Conservation (phyloP, 2,113 vertebrate species). For the Neofelis nebulosa region DNA sequence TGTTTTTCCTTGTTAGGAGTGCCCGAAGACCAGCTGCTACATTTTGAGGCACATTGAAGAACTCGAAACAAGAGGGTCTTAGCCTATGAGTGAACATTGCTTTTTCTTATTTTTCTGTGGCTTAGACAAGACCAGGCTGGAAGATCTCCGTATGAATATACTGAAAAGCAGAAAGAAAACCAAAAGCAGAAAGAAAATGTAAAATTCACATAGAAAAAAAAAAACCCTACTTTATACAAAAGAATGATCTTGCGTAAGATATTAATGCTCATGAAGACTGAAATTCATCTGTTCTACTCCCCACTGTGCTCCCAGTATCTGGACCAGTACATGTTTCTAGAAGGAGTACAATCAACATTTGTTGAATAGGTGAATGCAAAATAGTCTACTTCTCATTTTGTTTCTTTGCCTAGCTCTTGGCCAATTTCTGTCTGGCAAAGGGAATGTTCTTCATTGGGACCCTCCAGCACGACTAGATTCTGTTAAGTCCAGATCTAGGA, state of each 20-base stretch:
- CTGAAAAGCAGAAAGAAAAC: background rate
- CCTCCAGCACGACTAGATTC: background rate
- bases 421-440: background rate
- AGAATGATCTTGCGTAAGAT: too few relatives aligned
- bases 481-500: background rate
- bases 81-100: background rate
- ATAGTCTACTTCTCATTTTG: background rate
- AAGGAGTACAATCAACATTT: background rate
- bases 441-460: background rate
- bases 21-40: background rate
- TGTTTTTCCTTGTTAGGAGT: background rate
- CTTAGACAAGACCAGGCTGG: background rate
- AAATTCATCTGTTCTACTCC: background rate
- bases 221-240: background rate
- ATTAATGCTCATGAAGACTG: background rate
- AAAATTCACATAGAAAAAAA: background rate
- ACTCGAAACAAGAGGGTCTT: background rate
- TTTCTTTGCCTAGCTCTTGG: background rate
- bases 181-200: background rate
- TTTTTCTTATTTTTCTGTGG: background rate
- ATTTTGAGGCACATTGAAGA: background rate
- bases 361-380: background rate
- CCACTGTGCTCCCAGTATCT: too few relatives aligned
- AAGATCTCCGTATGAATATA: background rate
- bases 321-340: background rate